phyloP scores from a whole-genome alignment of 2,888 invertebrate genomes.

The Thereva unica region DNA sequence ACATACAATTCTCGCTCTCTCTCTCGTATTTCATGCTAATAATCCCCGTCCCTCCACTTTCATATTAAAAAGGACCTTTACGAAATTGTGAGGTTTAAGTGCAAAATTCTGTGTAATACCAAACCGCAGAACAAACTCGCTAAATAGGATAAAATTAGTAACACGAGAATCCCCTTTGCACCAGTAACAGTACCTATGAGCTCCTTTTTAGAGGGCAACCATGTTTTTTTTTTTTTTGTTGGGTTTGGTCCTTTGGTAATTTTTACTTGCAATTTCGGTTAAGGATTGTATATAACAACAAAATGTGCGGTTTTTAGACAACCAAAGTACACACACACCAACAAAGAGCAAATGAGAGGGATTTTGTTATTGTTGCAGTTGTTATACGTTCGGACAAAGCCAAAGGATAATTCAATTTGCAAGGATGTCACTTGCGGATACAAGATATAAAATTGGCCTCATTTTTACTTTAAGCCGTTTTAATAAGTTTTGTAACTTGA shows the following conservation, averaged over 20 bases:
- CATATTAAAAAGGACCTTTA: background rate
- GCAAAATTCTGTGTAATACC: conserved; percentile 40
- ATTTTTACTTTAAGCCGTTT: conserved; percentile 15
- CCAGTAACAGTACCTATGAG: background rate
- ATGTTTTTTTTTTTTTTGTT: conserved; percentile 18
- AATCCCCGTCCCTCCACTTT: background rate
- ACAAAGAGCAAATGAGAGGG: background rate
- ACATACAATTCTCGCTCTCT: background rate
- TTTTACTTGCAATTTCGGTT: conserved; percentile 18
- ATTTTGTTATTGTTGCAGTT: too few relatives aligned
- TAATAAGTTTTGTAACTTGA: conserved; percentile 31
- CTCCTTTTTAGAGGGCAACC: conserved; percentile 6
- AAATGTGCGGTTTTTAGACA: background rate
- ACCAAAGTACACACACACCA: background rate
- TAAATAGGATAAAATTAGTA: conserved; percentile 41
- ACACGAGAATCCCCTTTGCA: conserved; percentile 34
- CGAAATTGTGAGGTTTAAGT: background rate
- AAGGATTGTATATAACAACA: conserved; percentile 15
- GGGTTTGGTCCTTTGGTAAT: conserved; percentile 10
- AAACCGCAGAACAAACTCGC: conserved; percentile 41
- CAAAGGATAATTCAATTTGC: conserved; percentile 15
- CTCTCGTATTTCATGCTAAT: conserved; percentile 22
- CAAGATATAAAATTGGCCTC: conserved; percentile 14
- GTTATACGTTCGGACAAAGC: background rate
- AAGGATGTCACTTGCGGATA: conserved; percentile 21